A percentile compares a stretch with the other conserved stretches of the same genome.
These are phyloP conservation scores for Tapirus indicus DNA, from an alignment of 2,797 vertebrate species.

Conservation along the genomic window DNA sequence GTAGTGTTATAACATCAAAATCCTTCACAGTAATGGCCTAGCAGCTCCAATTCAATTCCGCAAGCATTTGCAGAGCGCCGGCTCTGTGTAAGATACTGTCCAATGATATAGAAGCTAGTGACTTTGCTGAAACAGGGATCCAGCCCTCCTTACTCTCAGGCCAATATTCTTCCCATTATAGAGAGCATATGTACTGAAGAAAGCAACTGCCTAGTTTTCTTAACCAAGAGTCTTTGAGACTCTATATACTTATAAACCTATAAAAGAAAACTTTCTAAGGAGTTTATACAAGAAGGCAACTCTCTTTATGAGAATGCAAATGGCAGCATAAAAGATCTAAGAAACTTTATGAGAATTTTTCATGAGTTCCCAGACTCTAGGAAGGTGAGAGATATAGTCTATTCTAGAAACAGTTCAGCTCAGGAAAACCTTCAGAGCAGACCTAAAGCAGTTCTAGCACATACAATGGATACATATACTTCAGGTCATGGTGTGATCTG, in stretches of 20 bases:
- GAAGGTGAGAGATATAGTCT: background rate
- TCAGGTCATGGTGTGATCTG: background rate
- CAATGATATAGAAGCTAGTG: background rate
- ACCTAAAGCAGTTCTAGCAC: background rate
- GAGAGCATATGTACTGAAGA: background rate
- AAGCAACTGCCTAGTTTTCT: background rate
- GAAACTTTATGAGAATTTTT: background rate
- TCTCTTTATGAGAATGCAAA: background rate
- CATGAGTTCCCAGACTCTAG: background rate
- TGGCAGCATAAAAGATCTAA: background rate
- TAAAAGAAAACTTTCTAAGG: background rate
- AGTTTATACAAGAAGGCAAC: background rate
- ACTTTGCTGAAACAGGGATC: background rate
- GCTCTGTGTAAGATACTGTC: background rate
- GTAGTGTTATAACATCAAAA: constrained; percentile 67
- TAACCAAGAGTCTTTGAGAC: background rate
- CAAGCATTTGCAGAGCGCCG: background rate
- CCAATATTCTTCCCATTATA: background rate
- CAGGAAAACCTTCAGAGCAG: background rate
- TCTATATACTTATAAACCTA: background rate
- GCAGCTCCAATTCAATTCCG: background rate
- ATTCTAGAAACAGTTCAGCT: constrained; percentile 27
- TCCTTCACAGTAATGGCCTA: background rate
- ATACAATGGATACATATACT: background rate
- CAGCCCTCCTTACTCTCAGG: background rate